These are phyloP conservation scores for Anhinga rufa DNA, from an alignment of 2,113 vertebrate species.

Conservation along the genomic window DNA sequence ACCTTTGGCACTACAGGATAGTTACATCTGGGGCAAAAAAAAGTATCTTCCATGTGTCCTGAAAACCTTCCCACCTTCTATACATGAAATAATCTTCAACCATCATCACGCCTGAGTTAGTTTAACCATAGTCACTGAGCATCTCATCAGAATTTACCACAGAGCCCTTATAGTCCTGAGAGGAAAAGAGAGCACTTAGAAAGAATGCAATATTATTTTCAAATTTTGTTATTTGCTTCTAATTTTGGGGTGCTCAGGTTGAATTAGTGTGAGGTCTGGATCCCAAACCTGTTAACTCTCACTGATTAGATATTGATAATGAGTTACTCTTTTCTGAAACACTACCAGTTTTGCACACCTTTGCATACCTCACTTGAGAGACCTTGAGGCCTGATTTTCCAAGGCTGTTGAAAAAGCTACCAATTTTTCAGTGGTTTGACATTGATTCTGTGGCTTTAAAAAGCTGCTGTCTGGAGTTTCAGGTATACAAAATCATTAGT, in stretches of 20 bases:
- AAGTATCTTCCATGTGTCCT: background rate
- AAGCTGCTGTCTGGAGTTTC: background rate
- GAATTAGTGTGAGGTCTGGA: background rate
- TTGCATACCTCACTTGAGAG: background rate
- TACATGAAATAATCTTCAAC: background rate
- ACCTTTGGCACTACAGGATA: background rate
- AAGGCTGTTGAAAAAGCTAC: background rate
- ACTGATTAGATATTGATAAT: background rate
- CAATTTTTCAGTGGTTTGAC: background rate
- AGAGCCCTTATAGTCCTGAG: background rate
- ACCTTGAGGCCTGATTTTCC: background rate
- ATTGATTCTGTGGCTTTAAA: slow-evolving; percentile 45
- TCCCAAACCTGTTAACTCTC: background rate
- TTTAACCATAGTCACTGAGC: background rate
- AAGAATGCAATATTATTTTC: background rate
- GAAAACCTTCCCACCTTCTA: background rate
- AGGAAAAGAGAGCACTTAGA: background rate
- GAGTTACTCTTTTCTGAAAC: background rate
- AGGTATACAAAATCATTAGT: background rate
- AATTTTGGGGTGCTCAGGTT: background rate
- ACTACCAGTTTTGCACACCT: background rate
- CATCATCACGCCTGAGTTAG: background rate
- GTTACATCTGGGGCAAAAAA: background rate
- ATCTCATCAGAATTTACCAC: background rate
- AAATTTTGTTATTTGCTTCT: background rate